Percentiles rank a stretch among this genome's conserved stretches.
Evolutionary conservation across 2,797 vertebrate genomes (phyloP).

Genomic region (Arctocebus calabarensis): DNA sequence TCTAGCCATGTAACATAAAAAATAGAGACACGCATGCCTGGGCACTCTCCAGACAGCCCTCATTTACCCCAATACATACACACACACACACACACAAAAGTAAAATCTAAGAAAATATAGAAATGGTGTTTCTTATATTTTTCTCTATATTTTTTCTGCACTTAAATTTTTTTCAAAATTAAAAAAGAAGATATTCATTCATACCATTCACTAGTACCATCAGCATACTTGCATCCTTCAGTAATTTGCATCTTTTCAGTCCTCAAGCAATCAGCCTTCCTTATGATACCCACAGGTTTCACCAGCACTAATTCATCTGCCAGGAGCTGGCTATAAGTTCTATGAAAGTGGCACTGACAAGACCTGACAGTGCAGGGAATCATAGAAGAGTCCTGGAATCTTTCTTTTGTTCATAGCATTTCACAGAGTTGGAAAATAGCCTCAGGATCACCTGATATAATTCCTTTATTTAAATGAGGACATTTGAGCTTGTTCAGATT

Average conservation of each 20-base stretch:
- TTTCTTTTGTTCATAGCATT: background rate
- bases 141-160: constrained; percentile 28
- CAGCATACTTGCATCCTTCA: background rate
- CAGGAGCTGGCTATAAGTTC: background rate
- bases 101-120: background rate
- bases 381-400: background rate
- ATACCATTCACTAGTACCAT: background rate
- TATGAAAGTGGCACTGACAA: background rate
- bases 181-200: background rate
- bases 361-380: background rate
- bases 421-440: constrained; percentile 13
- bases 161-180: constrained; percentile 1
- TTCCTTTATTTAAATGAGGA: constrained; percentile 32
- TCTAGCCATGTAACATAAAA: too few species aligned
- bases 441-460: background rate
- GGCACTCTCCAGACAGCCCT: too few species aligned
- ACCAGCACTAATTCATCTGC: background rate
- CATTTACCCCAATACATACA: too few species aligned
- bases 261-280: background rate
- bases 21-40: too few species aligned
- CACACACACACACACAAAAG: background rate
- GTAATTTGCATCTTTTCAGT: constrained; percentile 10
- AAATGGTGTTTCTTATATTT: background rate
- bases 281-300: background rate
- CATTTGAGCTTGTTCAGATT: constrained; percentile 2